These are phyloP conservation scores for Sphinx pinastri DNA, from an alignment of 2,888 invertebrate genomes.

Conservation along the genomic window DNA sequence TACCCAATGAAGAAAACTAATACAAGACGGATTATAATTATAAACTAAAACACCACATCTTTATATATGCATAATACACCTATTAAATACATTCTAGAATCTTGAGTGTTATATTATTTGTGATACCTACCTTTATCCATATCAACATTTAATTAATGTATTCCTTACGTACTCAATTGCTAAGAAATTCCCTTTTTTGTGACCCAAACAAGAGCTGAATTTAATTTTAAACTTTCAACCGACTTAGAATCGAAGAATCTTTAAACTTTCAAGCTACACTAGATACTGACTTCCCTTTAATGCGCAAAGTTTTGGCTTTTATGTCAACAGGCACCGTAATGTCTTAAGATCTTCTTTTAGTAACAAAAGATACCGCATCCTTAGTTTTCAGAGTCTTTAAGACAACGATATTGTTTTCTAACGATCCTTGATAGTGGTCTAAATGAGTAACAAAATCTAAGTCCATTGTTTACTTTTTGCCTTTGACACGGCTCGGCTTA, in stretches of 20 bases:
- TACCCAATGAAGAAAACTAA: too few species aligned
- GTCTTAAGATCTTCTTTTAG: constrained; percentile 32
- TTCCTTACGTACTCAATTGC: too few species aligned
- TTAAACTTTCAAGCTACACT: constrained; percentile 27
- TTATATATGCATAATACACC: too few species aligned
- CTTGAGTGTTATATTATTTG: too few species aligned
- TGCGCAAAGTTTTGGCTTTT: constrained; percentile 43
- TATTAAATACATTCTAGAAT: too few species aligned
- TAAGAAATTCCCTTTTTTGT: too few species aligned
- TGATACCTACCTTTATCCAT: too few species aligned
- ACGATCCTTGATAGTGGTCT: constrained; percentile 15
- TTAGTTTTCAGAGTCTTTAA: constrained; percentile 8
- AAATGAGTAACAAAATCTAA: constrained; percentile 7
- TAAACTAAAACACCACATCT: too few species aligned
- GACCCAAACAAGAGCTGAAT: neutral
- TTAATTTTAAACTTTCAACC: constrained; percentile 14
- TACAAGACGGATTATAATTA: too few species aligned
- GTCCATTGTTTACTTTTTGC: neutral
- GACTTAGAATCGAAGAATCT: constrained; percentile 22
- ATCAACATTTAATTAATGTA: too few species aligned
- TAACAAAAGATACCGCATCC: constrained; percentile 6
- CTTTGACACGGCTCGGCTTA: neutral
- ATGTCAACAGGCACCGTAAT: constrained; percentile 40
- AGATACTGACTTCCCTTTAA: constrained; percentile 36
- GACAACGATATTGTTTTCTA: constrained; percentile 20